Evolutionary conservation across 2,888 invertebrate species (phyloP).

Genomic region (Gasteruption jaculator): DNA sequence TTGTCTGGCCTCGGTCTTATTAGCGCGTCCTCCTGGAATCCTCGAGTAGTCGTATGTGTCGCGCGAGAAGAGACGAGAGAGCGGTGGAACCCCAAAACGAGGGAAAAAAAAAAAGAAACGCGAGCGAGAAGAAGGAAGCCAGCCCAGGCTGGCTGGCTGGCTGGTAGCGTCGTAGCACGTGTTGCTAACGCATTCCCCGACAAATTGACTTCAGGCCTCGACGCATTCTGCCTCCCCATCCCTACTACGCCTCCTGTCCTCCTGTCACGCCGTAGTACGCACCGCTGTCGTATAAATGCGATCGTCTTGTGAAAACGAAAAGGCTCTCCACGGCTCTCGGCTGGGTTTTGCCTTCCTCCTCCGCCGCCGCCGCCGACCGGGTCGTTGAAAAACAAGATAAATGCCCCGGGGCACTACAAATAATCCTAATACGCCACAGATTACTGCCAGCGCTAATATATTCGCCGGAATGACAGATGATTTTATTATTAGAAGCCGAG

Average conservation of each 20-base stretch:
- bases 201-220: slow-evolving; percentile 51
- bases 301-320: no score
- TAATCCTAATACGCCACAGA: no score
- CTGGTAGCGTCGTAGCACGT: no score
- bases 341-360: slow-evolving; percentile 14
- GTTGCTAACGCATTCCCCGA: slow-evolving; percentile 49
- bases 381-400: no score
- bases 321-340: slow-evolving; percentile 17
- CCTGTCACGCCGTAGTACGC: no score
- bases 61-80: slow-evolving; percentile 11
- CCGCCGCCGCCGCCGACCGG: slow-evolving; percentile 9
- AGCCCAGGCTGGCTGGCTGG: slow-evolving; percentile 24
- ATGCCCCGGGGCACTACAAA: no score
- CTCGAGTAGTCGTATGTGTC: slow-evolving; percentile 20
- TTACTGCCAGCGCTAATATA: slow-evolving; percentile 17
- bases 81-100: background rate
- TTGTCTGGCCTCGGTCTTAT: no score
- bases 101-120: slow-evolving; percentile 6
- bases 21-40: slow-evolving; percentile 6
- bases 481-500: slow-evolving; percentile 49
- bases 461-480: slow-evolving; percentile 37
- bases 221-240: slow-evolving; percentile 28
- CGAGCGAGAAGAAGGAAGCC: slow-evolving; percentile 5
- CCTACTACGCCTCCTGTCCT: slow-evolving; percentile 17
- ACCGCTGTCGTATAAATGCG: no score